A percentile compares a stretch with the other conserved stretches of the same genome.
Evolutionary conservation across 2,888 invertebrate species (phyloP).

Genomic region (Aleiodes leptofemur): DNA sequence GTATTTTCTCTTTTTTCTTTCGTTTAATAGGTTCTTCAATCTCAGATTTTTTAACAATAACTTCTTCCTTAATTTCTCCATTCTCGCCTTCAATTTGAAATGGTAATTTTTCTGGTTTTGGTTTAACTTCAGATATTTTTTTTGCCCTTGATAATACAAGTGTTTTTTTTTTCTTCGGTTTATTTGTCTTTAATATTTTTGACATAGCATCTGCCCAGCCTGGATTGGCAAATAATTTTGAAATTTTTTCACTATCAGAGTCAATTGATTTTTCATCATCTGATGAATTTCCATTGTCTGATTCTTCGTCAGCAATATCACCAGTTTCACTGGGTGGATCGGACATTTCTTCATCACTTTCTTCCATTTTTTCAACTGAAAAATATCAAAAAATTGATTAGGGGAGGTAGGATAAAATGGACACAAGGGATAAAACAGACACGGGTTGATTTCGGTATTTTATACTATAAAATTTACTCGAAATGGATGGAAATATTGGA

Average conservation of each 20-base stretch:
- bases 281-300: slow-evolving; percentile 7
- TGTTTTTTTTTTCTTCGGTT: slow-evolving; percentile 85
- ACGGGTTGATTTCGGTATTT: too few species aligned
- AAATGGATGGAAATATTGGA: too few species aligned
- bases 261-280: slow-evolving; percentile 14
- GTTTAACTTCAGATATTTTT: slow-evolving; percentile 79
- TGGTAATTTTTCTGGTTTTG: slow-evolving; percentile 74
- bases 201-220: slow-evolving; percentile 91
- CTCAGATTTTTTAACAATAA: slow-evolving; percentile 63
- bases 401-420: background rate
- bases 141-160: slow-evolving; percentile 88
- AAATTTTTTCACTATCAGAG: slow-evolving; percentile 41
- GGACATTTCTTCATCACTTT: slow-evolving; percentile 8
- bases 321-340: background rate
- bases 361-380: background rate
- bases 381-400: background rate
- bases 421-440: too few species aligned
- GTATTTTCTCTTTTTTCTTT: slow-evolving; percentile 77
- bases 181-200: slow-evolving; percentile 85
- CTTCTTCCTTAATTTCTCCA: slow-evolving; percentile 75
- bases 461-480: too few species aligned
- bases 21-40: slow-evolving; percentile 66
- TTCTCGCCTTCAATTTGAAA: slow-evolving; percentile 80
- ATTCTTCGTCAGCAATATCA: background rate
- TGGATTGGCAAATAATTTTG: slow-evolving; percentile 75